Evolutionary conservation across 1,140 invertebrate species (phyloP).

Genomic region (Whitmania pigra): DNA sequence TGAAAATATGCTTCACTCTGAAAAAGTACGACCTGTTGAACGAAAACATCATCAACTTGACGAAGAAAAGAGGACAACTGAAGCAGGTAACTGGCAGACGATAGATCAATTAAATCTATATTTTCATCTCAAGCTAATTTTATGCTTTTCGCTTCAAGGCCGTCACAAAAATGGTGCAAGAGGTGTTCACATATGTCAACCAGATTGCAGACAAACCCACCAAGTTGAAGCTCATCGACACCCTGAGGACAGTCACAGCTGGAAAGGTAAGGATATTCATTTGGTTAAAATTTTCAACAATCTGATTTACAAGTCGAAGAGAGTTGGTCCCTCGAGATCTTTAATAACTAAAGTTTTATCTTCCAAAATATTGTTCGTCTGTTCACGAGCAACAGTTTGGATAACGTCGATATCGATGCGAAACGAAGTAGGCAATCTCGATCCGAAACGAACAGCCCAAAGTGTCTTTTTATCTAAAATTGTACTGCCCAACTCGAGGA

Average conservation of each 20-base stretch:
- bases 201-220: slow-evolving; percentile 72
- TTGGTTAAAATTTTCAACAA: no score
- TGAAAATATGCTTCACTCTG: slow-evolving; percentile 82
- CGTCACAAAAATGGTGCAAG: slow-evolving; percentile 97
- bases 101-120: background rate
- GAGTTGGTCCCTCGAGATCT: no score
- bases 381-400: no score
- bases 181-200: slow-evolving; percentile 83
- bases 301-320: no score
- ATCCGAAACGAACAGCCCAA: no score
- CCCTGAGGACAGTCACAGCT: slow-evolving; percentile 82
- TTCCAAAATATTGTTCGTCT: no score
- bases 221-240: slow-evolving; percentile 88
- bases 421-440: no score
- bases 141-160: slow-evolving; percentile 45
- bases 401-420: no score
- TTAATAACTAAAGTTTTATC: no score
- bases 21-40: slow-evolving; percentile 84
- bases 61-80: slow-evolving; percentile 85
- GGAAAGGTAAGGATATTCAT: slow-evolving; percentile 59
- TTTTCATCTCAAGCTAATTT: background rate
- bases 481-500: no score
- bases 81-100: slow-evolving; percentile 56
- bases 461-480: no score
- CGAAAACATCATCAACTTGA: slow-evolving; percentile 80